Percentiles rank a stretch among this genome's conserved stretches.
Evolutionary conservation across 2,113 vertebrate genomes (phyloP).

Genomic region (Pachypanchax playfairii): DNA sequence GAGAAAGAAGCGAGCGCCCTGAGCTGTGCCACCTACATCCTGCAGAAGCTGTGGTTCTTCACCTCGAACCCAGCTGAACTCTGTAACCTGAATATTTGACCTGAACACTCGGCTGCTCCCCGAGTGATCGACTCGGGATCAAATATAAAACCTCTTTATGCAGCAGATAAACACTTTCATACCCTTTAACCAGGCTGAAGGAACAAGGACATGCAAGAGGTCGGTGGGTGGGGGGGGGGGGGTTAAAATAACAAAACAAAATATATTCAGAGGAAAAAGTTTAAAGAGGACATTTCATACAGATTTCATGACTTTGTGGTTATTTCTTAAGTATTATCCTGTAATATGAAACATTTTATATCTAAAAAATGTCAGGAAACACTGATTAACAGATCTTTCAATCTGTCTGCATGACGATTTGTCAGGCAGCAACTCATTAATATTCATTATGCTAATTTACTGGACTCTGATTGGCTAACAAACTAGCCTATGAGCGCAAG

Average conservation of each 20-base stretch:
- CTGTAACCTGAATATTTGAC: slow-evolving; percentile 11
- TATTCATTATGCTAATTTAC: too few species aligned
- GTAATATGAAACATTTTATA: too few species aligned
- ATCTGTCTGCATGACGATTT: too few species aligned
- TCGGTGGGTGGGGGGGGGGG: slow-evolving; percentile 6
- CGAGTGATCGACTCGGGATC: slow-evolving; percentile 15
- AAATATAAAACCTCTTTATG: slow-evolving; percentile 16
- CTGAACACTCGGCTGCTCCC: slow-evolving; percentile 1
- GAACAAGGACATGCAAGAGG: background rate
- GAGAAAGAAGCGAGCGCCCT: slow-evolving; percentile 11
- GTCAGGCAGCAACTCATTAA: too few species aligned
- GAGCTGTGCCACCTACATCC: slow-evolving; percentile 25
- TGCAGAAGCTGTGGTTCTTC: slow-evolving; percentile 15
- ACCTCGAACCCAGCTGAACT: background rate
- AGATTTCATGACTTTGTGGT: too few species aligned
- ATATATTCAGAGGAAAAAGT: background rate
- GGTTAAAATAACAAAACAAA: background rate
- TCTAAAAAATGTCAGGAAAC: too few species aligned
- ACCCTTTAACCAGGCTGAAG: background rate
- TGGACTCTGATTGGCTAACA: too few species aligned
- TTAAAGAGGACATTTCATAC: too few species aligned
- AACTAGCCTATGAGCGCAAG: too few species aligned
- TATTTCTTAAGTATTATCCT: too few species aligned
- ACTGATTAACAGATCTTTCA: too few species aligned
- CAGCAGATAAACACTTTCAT: background rate